Conservation (phyloP, 2,113 vertebrate species). For the Dermatemys mawii region DNA sequence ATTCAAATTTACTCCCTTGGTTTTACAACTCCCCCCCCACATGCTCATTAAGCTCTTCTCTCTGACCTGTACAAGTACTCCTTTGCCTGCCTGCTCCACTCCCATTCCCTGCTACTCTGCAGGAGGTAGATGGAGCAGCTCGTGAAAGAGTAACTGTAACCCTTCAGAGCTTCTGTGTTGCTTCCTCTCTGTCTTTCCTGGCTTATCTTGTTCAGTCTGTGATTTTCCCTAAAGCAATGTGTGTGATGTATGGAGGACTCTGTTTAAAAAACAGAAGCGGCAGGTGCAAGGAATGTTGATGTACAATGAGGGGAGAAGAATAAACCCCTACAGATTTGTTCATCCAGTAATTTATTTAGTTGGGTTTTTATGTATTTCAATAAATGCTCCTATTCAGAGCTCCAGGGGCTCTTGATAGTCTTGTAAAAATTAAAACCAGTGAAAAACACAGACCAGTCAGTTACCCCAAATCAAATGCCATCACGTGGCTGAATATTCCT, state of each 20-base stretch:
- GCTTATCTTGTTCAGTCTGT: neutral
- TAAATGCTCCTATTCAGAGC: neutral
- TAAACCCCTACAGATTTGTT: too few relatives aligned
- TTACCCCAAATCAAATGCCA: neutral
- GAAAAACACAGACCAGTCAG: neutral
- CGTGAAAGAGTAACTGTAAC: neutral
- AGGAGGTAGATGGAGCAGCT: neutral
- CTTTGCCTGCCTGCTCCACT: rapidly evolving
- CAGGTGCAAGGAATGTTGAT: neutral
- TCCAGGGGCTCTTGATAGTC: neutral
- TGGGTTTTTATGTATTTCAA: neutral
- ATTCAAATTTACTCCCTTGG: neutral
- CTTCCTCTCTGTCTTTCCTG: neutral
- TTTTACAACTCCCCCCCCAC: neutral
- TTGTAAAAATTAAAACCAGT: neutral
- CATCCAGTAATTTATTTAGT: neutral
- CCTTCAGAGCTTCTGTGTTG: neutral
- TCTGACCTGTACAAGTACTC: neutral
- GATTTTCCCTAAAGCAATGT: neutral
- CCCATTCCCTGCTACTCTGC: neutral
- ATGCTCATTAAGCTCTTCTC: neutral
- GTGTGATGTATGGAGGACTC: neutral
- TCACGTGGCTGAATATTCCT: neutral
- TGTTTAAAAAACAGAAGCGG: too few relatives aligned
- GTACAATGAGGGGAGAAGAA: neutral